Conservation (phyloP, 1,140 invertebrate species). For the Mizuhopecten yessoensis region DNA sequence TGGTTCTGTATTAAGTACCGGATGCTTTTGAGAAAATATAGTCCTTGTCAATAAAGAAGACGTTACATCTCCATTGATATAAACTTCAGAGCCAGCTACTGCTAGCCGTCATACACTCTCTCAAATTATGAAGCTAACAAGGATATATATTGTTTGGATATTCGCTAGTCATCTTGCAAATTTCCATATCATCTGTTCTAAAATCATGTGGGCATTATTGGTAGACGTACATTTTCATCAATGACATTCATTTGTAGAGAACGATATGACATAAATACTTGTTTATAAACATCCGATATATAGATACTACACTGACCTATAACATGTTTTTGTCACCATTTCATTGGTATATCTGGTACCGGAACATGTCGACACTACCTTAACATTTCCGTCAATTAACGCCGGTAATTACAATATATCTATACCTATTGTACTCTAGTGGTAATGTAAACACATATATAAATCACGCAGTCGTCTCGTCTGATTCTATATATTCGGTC, state of each 20-base stretch:
- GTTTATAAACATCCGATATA: background rate
- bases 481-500: background rate
- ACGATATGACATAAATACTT: background rate
- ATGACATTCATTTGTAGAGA: background rate
- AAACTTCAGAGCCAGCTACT: too few species aligned
- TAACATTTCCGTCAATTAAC: background rate
- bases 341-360: background rate
- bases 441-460: background rate
- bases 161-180: too few species aligned
- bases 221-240: background rate
- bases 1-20: too few species aligned
- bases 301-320: too few species aligned
- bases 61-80: too few species aligned
- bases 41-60: too few species aligned
- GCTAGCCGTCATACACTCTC: too few species aligned
- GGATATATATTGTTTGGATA: too few species aligned
- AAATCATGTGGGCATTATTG: too few species aligned
- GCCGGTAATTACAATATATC: background rate
- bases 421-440: background rate
- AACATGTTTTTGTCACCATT: background rate
- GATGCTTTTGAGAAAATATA: too few species aligned
- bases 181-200: too few species aligned
- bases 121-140: too few species aligned
- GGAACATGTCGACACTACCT: background rate
- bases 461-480: background rate